Conservation (phyloP, 2,113 vertebrate genomes). For the Grammomys dolichurus region DNA sequence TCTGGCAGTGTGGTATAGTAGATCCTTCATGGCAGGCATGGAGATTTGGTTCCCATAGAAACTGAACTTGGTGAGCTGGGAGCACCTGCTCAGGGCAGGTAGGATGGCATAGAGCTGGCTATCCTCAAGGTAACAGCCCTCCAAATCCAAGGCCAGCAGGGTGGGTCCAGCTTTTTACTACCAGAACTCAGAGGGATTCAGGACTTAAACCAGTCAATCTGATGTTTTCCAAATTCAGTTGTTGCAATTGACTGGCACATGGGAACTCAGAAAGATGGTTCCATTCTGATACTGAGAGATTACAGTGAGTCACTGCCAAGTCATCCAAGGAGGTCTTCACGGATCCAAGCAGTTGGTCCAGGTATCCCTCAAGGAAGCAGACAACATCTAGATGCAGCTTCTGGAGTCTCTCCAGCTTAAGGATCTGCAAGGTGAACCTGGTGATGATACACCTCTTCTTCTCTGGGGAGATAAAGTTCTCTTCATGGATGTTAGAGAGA, state of each 20-base stretch:
- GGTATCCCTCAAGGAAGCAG: background rate
- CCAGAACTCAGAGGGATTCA: background rate
- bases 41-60: background rate
- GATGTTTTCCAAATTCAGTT: background rate
- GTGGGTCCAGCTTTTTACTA: too few relatives aligned
- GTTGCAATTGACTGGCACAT: background rate
- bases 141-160: background rate
- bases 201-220: background rate
- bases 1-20: background rate
- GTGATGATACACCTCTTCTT: accelerated
- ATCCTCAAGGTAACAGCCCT: background rate
- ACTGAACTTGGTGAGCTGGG: background rate
- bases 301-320: background rate
- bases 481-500: accelerated
- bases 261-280: background rate
- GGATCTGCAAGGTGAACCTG: background rate
- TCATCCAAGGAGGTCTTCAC: background rate
- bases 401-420: background rate
- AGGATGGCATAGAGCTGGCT: background rate
- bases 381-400: background rate
- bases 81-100: background rate
- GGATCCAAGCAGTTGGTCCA: background rate
- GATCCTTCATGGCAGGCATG: background rate
- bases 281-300: background rate
- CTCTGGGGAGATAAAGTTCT: accelerated